Base-by-base conservation (phyloP, 2,113 vertebrate species). In the Rhinoptilus africanus region DNA sequence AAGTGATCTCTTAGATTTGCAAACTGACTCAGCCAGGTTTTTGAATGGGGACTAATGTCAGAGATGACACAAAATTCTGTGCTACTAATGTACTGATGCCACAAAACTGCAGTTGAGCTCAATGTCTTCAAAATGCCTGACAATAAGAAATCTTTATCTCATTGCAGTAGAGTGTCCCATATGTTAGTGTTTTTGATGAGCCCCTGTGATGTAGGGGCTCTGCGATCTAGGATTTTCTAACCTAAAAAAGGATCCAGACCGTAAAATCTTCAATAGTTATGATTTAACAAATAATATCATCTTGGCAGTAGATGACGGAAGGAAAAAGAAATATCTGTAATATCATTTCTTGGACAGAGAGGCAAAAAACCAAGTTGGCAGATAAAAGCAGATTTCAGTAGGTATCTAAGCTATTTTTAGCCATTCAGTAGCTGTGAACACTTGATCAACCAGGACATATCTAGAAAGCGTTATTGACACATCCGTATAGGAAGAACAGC, bases 181-280 rank as follows among this genome's bases (percentile, higher is more conserved):
- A 14, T 17, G 2, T 37, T 11, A 66, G 10, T 10, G 4, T 1
- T 41, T 47, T 34, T 59, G 60, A 34, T 59, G n/a, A 67, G 14
- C 4, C 4, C 27, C 22, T 69, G 32, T 1, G 5, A 35, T 39
- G 23, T 45, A 56, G 7, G 24, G 28, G 18, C 15, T 62, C 53
- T 76, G 22, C 0, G 4, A 17, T 18, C 10, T 22, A 27, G 30
- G 50, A 37, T 85, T 81, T 89, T 72, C 28, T 67, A 54, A 39
- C 10, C 10, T 4, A 12, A 12, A 64, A 41, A 68, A 48, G 34
- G 30, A 79, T 75, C 15, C n/a, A 34, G 47, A 7, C 22, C 50
- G 17, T 24, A 45, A 92, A 91, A 39, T 10, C n/a, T 35, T 86
- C 0, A 0, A 39, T 8, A 74, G 26, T 6, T 74, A 0, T 53